Evolutionary conservation across 2,888 invertebrate species (phyloP).

Genomic region (Drosophila kanekoi): DNA sequence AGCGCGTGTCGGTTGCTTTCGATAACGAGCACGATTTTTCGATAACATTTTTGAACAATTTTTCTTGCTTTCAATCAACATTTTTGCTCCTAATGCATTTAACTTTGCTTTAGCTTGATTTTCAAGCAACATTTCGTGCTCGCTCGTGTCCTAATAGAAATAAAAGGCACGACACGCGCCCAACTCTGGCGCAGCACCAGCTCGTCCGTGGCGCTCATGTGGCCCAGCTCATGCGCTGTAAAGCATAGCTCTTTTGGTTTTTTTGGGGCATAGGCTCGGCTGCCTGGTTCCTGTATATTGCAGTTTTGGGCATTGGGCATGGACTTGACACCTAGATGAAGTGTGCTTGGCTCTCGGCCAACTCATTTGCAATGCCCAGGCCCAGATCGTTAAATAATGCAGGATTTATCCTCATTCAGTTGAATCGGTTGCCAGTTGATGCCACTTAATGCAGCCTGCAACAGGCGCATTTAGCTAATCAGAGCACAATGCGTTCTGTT

Average conservation of each 20-base stretch:
- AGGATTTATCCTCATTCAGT: constrained; percentile 21
- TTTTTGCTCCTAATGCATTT: too few species aligned
- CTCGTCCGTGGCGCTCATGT: too few species aligned
- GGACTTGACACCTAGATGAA: constrained; percentile 10
- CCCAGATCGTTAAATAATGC: background rate
- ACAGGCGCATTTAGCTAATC: constrained; percentile 50
- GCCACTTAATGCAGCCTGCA: constrained; percentile 33
- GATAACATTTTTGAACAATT: too few species aligned
- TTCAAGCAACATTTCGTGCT: too few species aligned
- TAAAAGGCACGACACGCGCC: too few species aligned
- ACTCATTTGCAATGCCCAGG: constrained; percentile 13
- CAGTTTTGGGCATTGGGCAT: background rate
- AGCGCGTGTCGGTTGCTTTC: background rate
- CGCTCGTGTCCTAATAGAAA: too few species aligned
- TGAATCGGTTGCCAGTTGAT: constrained; percentile 39
- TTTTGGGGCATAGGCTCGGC: too few species aligned
- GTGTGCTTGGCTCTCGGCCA: background rate
- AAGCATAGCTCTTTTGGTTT: too few species aligned
- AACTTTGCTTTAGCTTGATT: too few species aligned
- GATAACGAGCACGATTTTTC: background rate
- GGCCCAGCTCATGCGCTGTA: too few species aligned
- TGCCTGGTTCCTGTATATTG: background rate
- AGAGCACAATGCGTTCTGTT: constrained; percentile 43
- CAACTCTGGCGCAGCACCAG: too few species aligned
- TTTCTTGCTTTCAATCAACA: too few species aligned